These are phyloP conservation scores for Pachydiplax longipennis DNA, from an alignment of 2,888 invertebrate species.

Conservation along the genomic window DNA sequence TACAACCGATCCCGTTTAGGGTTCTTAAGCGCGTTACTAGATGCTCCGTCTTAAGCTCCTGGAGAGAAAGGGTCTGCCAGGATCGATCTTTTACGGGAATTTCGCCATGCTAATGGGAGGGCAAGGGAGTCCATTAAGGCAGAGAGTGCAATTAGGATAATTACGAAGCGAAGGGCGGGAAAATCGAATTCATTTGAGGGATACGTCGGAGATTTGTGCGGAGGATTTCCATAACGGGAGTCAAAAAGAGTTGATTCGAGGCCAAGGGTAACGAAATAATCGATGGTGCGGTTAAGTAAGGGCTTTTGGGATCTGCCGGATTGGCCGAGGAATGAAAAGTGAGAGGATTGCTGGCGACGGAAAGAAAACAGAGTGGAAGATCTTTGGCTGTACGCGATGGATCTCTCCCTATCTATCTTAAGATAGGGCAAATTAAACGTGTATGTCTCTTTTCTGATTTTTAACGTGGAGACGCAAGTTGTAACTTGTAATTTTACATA, in stretches of 20 bases:
- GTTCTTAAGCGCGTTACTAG: conserved; percentile 9
- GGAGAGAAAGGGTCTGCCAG: not conserved
- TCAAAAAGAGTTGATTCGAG: not conserved
- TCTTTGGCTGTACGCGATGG: too few relatives aligned
- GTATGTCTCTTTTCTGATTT: too few relatives aligned
- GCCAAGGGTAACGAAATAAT: not conserved
- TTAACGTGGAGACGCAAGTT: too few relatives aligned
- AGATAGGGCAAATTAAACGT: too few relatives aligned
- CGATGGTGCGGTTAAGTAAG: not conserved
- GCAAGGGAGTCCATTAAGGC: not conserved
- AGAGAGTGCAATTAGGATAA: conserved; percentile 33
- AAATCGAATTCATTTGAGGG: not conserved
- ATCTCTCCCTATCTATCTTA: too few relatives aligned
- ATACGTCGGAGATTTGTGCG: not conserved
- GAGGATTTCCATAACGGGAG: not conserved
- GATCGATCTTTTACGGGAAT: too few relatives aligned
- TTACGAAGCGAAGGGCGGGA: not conserved
- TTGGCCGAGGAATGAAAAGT: not conserved
- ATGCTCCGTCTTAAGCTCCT: conserved; percentile 24
- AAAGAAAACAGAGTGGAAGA: not conserved
- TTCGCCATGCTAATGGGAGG: not conserved
- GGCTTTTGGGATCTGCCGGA: not conserved
- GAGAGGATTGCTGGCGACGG: too few relatives aligned
- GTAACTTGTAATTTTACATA: too few relatives aligned
- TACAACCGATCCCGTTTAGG: conserved; percentile 16